A percentile compares a stretch with the other conserved stretches of the same genome.
These are phyloP conservation scores for Lasiommata megera DNA, from an alignment of 2,888 invertebrate species.

Conservation along the genomic window DNA sequence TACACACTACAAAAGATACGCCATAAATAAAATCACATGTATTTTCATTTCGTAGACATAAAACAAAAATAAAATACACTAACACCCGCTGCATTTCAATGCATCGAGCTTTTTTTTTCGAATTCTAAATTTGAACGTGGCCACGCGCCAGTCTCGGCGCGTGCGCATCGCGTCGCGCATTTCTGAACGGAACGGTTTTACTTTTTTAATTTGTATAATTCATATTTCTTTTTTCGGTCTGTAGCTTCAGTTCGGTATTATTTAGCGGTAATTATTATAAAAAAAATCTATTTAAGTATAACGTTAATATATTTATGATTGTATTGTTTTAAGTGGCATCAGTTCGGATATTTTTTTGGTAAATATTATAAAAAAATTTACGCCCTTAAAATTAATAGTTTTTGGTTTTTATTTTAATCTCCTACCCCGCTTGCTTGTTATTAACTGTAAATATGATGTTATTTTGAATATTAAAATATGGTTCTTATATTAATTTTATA, in stretches of 20 bases:
- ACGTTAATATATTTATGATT: neutral
- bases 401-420: slow-evolving; percentile 42
- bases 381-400: neutral
- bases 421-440: slow-evolving; percentile 40
- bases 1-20: slow-evolving; percentile 20
- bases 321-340: neutral
- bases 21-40: slow-evolving; percentile 37
- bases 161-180: slow-evolving; percentile 61
- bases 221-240: slow-evolving; percentile 20
- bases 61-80: slow-evolving; percentile 59
- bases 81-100: slow-evolving; percentile 67
- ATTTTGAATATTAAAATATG: neutral
- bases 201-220: slow-evolving; percentile 35
- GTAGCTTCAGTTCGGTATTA: slow-evolving; percentile 16
- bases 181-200: slow-evolving; percentile 46
- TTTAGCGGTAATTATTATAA: slow-evolving; percentile 6
- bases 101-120: slow-evolving; percentile 63
- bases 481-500: neutral
- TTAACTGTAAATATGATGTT: slow-evolving; percentile 30
- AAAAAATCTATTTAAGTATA: neutral
- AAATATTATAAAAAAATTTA: neutral
- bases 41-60: slow-evolving; percentile 37
- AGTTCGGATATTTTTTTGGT: neutral
- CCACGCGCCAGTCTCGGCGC: slow-evolving; percentile 72
- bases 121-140: slow-evolving; percentile 75